Percentiles rank a stretch among this genome's conserved stretches.
These are phyloP conservation scores for Dorcus parallelipipedus DNA, from an alignment of 2,888 invertebrate genomes.

Conservation along the genomic window DNA sequence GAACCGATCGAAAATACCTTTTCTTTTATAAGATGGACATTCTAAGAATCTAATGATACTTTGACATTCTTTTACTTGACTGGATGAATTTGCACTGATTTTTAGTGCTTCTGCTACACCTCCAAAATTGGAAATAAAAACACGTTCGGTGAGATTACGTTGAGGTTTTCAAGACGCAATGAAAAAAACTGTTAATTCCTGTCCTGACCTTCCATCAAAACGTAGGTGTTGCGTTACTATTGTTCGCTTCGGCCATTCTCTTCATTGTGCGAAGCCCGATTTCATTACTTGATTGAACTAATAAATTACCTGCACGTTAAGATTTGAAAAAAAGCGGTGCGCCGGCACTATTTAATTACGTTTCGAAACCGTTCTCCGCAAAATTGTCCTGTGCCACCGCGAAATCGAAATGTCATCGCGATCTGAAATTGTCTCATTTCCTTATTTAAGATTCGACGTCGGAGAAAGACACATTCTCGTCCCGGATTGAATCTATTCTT, in stretches of 20 bases:
- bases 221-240: slow-evolving; percentile 30
- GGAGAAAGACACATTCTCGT: neutral
- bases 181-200: neutral
- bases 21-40: no score
- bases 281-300: slow-evolving; percentile 33
- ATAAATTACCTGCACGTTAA: neutral
- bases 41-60: no score
- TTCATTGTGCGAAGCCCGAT: slow-evolving; percentile 19
- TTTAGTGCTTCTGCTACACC: no score
- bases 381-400: neutral
- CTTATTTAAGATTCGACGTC: slow-evolving; percentile 26
- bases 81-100: no score
- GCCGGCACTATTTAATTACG: neutral
- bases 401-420: slow-evolving; percentile 27
- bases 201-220: slow-evolving; percentile 5
- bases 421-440: slow-evolving; percentile 38
- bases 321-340: neutral
- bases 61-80: no score
- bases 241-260: slow-evolving; percentile 19
- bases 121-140: no score
- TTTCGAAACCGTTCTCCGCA: slow-evolving; percentile 13
- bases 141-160: no score
- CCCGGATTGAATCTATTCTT: neutral
- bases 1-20: no score
- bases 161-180: neutral